Conservation (phyloP, 2,797 vertebrate genomes). For the Borostomias antarcticus region DNA sequence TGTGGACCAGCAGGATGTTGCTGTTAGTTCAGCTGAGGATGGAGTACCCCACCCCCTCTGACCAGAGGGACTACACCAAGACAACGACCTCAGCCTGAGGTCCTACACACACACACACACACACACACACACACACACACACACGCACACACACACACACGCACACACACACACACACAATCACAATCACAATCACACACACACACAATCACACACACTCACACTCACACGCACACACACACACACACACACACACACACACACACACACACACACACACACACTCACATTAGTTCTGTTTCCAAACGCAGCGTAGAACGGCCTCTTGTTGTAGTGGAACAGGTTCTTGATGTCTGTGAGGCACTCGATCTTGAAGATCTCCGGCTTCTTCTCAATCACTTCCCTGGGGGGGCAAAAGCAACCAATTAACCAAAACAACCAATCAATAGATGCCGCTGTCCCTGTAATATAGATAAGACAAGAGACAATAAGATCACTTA, state of each 20-base stretch:
- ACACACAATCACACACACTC: conserved; percentile 50
- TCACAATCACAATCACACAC: too few relatives aligned
- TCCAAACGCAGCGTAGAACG: conserved; percentile 98
- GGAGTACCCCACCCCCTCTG: too few relatives aligned
- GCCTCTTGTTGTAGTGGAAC: conserved; percentile 89
- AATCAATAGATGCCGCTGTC: too few relatives aligned
- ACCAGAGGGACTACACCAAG: neutral
- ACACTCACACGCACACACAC: conserved; percentile 32
- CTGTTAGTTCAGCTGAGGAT: neutral
- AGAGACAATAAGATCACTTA: too few relatives aligned
- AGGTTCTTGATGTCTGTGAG: conserved; percentile 98
- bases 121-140: neutral
- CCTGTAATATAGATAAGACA: too few relatives aligned
- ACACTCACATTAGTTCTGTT: conserved; percentile 96
- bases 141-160: conserved; percentile 28
- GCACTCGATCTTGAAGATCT: conserved; percentile 98
- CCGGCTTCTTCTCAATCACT: conserved; percentile 99
- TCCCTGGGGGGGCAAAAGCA: conserved; percentile 90
- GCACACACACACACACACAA: neutral
- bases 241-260: conserved; percentile 21
- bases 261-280: neutral
- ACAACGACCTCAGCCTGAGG: conserved; percentile 52
- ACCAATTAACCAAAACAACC: neutral
- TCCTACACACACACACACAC: conserved; percentile 33
- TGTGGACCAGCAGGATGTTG: neutral